A percentile compares a stretch with the other conserved stretches of the same genome.
phyloP scores from a whole-genome alignment of 2,113 vertebrate genomes.

The Plestiodon gilberti region DNA sequence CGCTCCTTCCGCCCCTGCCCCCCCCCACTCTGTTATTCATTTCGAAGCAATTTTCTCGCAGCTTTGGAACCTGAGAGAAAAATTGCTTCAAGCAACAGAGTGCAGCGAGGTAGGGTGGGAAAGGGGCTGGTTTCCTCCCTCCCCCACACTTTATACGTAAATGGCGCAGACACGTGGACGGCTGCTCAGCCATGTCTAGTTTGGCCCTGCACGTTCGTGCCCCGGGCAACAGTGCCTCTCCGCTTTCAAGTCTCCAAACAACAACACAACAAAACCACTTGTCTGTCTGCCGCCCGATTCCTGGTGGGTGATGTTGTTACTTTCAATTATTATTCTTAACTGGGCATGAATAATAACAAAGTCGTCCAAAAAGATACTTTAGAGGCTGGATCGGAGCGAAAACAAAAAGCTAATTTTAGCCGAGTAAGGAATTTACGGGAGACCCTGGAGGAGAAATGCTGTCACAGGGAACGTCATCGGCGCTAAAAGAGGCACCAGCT shows the following conservation, averaged over 20 bases:
- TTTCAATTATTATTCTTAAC: neutral
- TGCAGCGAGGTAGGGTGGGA: neutral
- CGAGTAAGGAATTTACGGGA: neutral
- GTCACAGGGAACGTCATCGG: neutral
- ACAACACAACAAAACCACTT: neutral
- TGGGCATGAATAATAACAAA: conserved; percentile 1
- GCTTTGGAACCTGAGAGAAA: too few relatives aligned
- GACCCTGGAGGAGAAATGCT: neutral
- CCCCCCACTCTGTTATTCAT: too few relatives aligned
- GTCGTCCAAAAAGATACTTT: neutral
- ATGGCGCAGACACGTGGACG: neutral
- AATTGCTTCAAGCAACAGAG: neutral
- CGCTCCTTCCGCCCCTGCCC: too few relatives aligned
- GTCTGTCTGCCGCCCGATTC: neutral
- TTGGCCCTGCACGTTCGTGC: neutral
- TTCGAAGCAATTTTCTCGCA: too few relatives aligned
- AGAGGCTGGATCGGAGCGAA: neutral
- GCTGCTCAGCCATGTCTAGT: neutral
- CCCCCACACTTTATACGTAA: neutral
- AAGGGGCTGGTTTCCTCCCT: neutral
- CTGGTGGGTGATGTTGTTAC: too few relatives aligned
- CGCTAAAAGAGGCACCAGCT: neutral
- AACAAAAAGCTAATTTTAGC: neutral
- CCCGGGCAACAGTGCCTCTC: neutral
- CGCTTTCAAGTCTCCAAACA: neutral